These are phyloP conservation scores for Tubiluchus corallicola DNA, from an alignment of 2,888 invertebrate genomes.

Conservation along the genomic window DNA sequence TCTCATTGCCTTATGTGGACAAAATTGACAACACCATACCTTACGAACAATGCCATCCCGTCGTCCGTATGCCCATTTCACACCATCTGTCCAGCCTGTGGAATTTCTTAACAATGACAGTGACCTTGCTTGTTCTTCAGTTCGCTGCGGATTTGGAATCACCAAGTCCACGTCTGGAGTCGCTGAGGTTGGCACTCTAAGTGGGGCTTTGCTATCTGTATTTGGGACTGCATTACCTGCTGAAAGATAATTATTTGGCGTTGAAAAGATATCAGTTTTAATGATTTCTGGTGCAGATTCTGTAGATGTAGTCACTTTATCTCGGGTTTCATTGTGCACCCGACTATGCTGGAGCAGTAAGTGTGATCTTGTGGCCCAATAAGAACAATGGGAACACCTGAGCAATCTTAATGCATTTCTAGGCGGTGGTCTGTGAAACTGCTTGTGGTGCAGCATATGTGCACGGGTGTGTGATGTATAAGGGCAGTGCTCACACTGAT, in stretches of 20 bases:
- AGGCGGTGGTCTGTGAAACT: background rate
- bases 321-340: background rate
- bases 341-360: background rate
- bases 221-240: background rate
- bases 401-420: background rate
- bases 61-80: background rate
- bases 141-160: too few relatives aligned
- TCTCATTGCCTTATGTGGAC: background rate
- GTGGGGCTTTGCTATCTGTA: background rate
- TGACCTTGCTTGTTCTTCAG: too few relatives aligned
- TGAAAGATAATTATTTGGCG: too few relatives aligned
- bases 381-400: background rate
- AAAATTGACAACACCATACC: background rate
- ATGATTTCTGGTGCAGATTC: too few relatives aligned
- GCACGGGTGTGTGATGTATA: background rate
- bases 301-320: too few relatives aligned
- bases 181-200: background rate
- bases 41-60: background rate
- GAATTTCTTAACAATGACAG: too few relatives aligned
- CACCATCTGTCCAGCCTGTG: background rate
- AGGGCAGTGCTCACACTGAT: background rate
- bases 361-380: background rate
- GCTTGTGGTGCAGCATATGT: slow-evolving; percentile 3
- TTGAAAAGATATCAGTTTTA: too few relatives aligned
- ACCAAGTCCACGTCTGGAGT: too few relatives aligned